Evolutionary conservation across 2,888 invertebrate genomes (phyloP).

Genomic region (Mimas tiliae): DNA sequence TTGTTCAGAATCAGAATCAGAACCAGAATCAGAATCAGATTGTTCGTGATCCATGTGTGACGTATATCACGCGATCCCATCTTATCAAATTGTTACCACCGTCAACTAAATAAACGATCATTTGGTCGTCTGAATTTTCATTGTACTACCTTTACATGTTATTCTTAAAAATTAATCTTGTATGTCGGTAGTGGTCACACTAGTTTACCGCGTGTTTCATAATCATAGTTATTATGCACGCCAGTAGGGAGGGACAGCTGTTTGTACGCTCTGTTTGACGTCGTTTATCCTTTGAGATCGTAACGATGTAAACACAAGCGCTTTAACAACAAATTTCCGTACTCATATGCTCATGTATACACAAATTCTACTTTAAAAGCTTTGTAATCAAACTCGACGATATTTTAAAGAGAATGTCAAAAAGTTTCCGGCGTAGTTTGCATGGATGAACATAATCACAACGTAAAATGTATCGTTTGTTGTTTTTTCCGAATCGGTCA

Average conservation of each 20-base stretch:
- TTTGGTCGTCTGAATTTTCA: no score
- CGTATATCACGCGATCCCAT: no score
- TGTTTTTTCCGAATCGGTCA: not conserved
- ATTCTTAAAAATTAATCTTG: no score
- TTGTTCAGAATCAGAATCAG: no score
- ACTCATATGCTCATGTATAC: not conserved
- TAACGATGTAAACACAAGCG: slow-evolving; percentile 22
- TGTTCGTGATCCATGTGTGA: no score
- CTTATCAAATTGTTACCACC: no score
- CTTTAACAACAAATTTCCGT: slow-evolving; percentile 17
- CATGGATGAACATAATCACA: not conserved
- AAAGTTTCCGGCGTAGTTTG: not conserved
- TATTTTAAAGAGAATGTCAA: not conserved
- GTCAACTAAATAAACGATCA: no score
- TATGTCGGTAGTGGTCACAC: not conserved
- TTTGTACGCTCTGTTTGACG: slow-evolving; percentile 11
- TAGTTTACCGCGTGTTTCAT: not conserved
- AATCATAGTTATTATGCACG: not conserved
- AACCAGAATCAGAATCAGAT: no score
- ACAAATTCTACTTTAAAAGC: not conserved
- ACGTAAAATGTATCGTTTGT: not conserved
- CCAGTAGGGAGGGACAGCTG: not conserved
- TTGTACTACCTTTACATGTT: no score
- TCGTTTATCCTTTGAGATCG: slow-evolving; percentile 14
- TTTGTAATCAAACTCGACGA: not conserved